Base-by-base conservation (phyloP, 2,113 vertebrate genomes). In the Labeo rohita region DNA sequence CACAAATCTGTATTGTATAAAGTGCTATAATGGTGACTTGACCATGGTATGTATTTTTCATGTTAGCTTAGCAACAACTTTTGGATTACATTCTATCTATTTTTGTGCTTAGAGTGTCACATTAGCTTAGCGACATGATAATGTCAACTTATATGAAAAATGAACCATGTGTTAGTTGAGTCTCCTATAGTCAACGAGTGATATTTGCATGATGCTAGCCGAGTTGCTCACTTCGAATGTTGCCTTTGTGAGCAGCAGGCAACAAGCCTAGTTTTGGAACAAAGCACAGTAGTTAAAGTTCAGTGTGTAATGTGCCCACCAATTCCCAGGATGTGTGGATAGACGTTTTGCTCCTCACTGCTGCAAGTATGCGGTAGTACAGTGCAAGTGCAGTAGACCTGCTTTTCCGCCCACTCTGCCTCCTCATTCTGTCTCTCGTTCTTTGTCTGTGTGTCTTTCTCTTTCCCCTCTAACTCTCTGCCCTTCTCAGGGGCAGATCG, bases 401-500 rank as follows among this genome's bases (percentile, higher is more conserved):
- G 65, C 68, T 75, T 75, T 50, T 75, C 78, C 85, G 7, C 85
- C 88, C 80, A 88, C 73, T 63, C 68, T 65, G 21, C 36, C 80
- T 66, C 59, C 82, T 73, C 49, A 21, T 56, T 66, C 79, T 65
- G n/a, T 66, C 79, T 72, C 65, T 70, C 65, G 28, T 36, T 80
- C 65, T 72, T 16, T 81, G 9, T 72, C 34, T 80, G 63, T 61
- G 45, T 66, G 80, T 87, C 72, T 85, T 47, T 73, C 72, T 76
- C 72, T 65, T 73, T 85, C 52, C 72, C 43, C 4, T 77, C 43
- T 56, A 80, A 65, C 75, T 85, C 65, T 87, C 85, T 86, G 75
- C 77, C 89, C 54, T 74, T 81, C 80, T 86, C 87, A 72, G 81
- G 80, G 77, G 78, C 63, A 78, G 81, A 86, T 76, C 45, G 81